Evolutionary conservation across 2,888 invertebrate species (phyloP), one percentile per base, ranked within the genome.

Genomic region (Papilio protenor): DNA sequence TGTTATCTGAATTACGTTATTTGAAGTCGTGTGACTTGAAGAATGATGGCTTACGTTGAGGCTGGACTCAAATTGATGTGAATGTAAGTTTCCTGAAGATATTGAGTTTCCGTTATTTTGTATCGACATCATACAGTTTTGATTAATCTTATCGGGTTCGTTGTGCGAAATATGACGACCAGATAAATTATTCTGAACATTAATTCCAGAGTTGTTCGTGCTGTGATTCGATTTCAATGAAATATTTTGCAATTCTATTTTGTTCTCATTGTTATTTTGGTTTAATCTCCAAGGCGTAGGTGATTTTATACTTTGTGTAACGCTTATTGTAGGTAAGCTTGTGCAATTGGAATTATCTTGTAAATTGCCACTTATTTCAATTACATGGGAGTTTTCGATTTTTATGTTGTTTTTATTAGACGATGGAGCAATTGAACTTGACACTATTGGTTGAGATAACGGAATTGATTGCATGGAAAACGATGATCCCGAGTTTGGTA

Each of bases 1-100:
- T 80, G 92, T 90, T 81, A 94, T 94, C 85, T 94, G 94, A 80
- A 94, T 94, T 8, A 94, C 90, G 82, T 94, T 94, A 82, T 93
- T 94, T 2, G 92, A 88, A 14, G 91, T 87, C 4, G 92, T 87
- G 83, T 93, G 93, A 23, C 87, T 85, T 70, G 91, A 84, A 4
- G 92, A 88, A 82, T 94, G 93, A 81, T 93, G 94, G 81, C 91
- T 94, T 12, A 90, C 89, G 81, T 90, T 93, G 23, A 91, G 80
- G 59, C 85, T 90, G 4, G 91, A 86, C 72, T 94, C 94, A 79
- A 90, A 94, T 81, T 94, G 94, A 83, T 94, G 94, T 27, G 91
- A 86, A 83, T 93, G 93, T 82, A 92, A 82, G 81, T 89, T 90
- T 76, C 90, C 85, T 11, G 88, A 87, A 76, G 91, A 82, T 71